These are phyloP conservation scores for Asarcornis scutulata DNA, from an alignment of 2,113 vertebrate species.

Conservation along the genomic window DNA sequence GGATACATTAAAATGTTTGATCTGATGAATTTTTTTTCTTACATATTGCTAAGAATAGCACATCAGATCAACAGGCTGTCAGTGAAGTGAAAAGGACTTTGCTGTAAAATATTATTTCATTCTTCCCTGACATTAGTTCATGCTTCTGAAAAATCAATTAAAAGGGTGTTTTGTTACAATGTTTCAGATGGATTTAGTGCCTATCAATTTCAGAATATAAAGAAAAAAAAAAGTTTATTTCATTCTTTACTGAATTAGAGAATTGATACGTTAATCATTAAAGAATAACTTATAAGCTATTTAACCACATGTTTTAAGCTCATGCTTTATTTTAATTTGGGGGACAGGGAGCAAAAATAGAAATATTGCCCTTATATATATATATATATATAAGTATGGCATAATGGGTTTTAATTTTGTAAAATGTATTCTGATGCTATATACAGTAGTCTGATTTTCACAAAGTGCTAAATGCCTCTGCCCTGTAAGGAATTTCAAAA, in stretches of 20 bases:
- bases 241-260: not conserved
- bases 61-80: conserved; percentile 9
- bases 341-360: not conserved
- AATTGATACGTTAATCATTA: not conserved
- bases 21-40: not conserved
- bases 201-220: not conserved
- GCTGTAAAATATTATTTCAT: conserved; percentile 43
- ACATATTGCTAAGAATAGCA: not conserved
- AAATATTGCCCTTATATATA: not conserved
- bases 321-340: not conserved
- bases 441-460: not conserved
- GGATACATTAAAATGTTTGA: not conserved
- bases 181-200: conserved; percentile 14
- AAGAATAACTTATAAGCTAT: not conserved
- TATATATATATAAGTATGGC: not conserved
- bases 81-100: conserved; percentile 9
- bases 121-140: conserved; percentile 11
- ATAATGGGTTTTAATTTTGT: not conserved
- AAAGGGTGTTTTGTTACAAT: conserved; percentile 19
- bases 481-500: not conserved
- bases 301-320: not conserved
- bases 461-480: not conserved
- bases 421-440: not conserved
- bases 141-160: conserved; percentile 51
- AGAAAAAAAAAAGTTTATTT: conserved; percentile 2